Base-by-base conservation (phyloP, 2,888 invertebrate species). In the Phoenoteleia sp. region DNA sequence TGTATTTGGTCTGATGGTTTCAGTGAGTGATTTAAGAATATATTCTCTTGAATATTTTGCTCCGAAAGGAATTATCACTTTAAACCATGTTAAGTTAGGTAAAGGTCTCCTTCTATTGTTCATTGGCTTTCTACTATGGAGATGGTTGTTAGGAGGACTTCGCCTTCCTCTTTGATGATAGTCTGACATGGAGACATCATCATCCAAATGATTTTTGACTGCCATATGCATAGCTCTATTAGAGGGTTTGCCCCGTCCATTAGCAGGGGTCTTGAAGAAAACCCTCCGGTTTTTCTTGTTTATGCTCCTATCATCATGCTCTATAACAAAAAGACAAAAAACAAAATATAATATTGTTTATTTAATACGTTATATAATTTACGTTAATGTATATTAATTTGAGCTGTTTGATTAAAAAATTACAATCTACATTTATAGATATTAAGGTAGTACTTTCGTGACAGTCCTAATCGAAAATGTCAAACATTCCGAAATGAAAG, bases 161-260 rank as follows among this genome's bases (percentile, higher is more conserved):
- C 89, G 89, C 60, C 92, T 89, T 64, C 91, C 92, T 56, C 90
- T 86, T 1, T 84, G 67, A 21, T 91, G 90, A 0, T 88, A 75
- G 0, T 87, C 75, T 0, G 88, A 79, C 93, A 93, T 93, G 2
- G 89, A 84, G 45, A 90, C 87, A 66, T 93, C 93, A 11, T 92
- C 92, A 21, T 92, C 92, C 3, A 92, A 60, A 11, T 83, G 56
- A 29, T 81, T 86, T n/a, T 89, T 88, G 0, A 91, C 6, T 0
- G 81, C 64, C 15, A 80, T 15, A 25, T 81, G 84, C n/a, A 58
- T 9, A 0, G 27, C 15, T 19, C 21, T 11, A n/a, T 52, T 62
- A 0, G n/a, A n/a, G n/a, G n/a, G n/a, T 7, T 39, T 6, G 3
- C 23, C 25, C 21, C 21, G 49, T 0, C 33, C 29, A 13, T 42